These are phyloP conservation scores for Micoletzkya japonica DNA, from an alignment of 2,888 invertebrate species.

Conservation along the genomic window DNA sequence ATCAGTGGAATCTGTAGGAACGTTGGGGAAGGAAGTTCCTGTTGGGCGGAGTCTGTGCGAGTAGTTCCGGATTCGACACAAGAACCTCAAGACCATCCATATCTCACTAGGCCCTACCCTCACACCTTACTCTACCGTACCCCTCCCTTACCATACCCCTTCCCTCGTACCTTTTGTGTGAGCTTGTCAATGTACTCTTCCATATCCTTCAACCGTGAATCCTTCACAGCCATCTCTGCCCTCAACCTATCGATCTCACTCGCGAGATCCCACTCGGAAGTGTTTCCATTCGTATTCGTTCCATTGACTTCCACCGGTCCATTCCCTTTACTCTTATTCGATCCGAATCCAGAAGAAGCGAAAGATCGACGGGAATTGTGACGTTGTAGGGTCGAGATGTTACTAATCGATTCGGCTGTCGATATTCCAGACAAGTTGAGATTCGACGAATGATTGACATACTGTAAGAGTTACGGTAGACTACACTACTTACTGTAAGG, in stretches of 20 bases:
- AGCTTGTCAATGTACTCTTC: conserved; percentile 25
- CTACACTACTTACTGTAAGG: too few species aligned
- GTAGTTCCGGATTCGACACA: conserved; percentile 19
- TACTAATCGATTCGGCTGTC: conserved; percentile 23
- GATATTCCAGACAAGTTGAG: conserved; percentile 19
- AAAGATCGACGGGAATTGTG: conserved; percentile 23
- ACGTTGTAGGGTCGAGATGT: conserved; percentile 18
- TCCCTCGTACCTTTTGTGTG: conserved; percentile 7
- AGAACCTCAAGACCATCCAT: conserved; percentile 18
- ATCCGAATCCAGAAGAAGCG: conserved; percentile 25
- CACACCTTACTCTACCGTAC: not conserved
- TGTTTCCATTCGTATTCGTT: not conserved
- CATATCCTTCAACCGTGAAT: conserved; percentile 27
- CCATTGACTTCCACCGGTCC: not conserved
- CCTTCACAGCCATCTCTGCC: conserved; percentile 28
- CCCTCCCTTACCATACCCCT: not conserved
- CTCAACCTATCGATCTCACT: conserved; percentile 23
- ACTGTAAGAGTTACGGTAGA: too few species aligned
- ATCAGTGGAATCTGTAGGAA: too few species aligned
- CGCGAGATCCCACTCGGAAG: conserved; percentile 26
- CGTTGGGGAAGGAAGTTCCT: not conserved
- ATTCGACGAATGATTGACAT: too few species aligned
- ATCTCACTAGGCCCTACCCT: not conserved
- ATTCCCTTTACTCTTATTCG: conserved; percentile 17
- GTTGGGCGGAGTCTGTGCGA: too few species aligned